These are phyloP conservation scores for Parasteatoda tepidariorum DNA, from an alignment of 1,140 invertebrate genomes.

Conservation along the genomic window DNA sequence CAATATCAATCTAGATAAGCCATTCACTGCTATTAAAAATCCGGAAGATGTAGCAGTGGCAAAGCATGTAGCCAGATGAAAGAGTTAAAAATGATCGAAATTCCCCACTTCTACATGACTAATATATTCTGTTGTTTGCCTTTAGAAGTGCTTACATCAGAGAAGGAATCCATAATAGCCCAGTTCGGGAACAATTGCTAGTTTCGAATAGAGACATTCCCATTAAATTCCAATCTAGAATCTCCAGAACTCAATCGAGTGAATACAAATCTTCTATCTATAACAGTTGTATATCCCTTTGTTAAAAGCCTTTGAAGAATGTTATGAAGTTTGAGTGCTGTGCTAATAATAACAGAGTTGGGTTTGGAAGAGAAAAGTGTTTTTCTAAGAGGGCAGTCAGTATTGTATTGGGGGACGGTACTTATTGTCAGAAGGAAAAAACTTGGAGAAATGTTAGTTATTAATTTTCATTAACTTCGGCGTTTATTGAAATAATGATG, in stretches of 20 bases:
- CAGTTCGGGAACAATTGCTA: not conserved
- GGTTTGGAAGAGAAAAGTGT: conserved; percentile 6
- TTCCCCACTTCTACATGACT: not conserved
- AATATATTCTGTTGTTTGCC: conserved; percentile 35
- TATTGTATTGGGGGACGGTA: not conserved
- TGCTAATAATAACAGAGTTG: conserved; percentile 37
- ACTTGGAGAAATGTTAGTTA: not conserved
- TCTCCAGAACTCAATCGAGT: conserved; percentile 26
- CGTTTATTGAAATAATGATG: conserved; percentile 51
- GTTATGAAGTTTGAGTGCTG: conserved; percentile 18
- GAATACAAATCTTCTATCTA: not conserved
- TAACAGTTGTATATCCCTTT: not conserved
- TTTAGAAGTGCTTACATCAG: conserved; percentile 8
- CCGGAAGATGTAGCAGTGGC: too few relatives aligned
- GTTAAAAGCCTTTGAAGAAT: conserved; percentile 2
- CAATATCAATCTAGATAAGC: not conserved
- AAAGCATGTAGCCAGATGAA: not conserved
- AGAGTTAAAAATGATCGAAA: conserved; percentile 19
- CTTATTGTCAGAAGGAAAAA: conserved; percentile 7
- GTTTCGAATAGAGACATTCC: not conserved
- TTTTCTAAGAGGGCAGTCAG: conserved; percentile 20
- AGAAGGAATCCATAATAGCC: not conserved
- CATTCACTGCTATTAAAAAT: not conserved
- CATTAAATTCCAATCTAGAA: conserved; percentile 26
- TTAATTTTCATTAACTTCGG: conserved; percentile 46